Evolutionary conservation across 2,888 invertebrate genomes (phyloP).

Genomic region (Schrankia costaestrigalis): DNA sequence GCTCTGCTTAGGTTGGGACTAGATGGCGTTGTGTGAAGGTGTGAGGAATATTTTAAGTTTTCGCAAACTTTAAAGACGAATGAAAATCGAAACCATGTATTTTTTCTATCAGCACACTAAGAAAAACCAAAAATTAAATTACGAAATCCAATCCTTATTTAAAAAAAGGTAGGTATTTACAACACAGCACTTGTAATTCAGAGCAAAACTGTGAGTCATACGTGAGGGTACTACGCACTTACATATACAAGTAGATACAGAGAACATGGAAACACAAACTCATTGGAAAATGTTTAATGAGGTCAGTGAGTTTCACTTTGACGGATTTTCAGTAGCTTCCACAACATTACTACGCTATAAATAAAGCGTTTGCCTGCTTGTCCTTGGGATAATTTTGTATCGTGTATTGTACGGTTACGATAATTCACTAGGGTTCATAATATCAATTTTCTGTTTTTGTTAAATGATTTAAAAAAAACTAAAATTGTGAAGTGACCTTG

Average conservation of each 20-base stretch:
- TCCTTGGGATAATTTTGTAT: slow-evolving; percentile 1
- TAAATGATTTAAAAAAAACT: background rate
- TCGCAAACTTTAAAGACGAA: no score
- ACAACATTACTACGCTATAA: no score
- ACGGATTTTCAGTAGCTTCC: no score
- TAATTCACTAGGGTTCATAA: background rate
- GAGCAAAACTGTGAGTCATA: slow-evolving; percentile 43
- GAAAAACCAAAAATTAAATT: no score
- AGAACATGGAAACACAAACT: slow-evolving; percentile 17
- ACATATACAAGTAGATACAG: slow-evolving; percentile 39
- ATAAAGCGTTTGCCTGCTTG: slow-evolving; percentile 3
- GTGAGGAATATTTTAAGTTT: no score
- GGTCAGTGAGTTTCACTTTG: no score
- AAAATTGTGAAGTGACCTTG: background rate
- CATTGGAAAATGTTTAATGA: slow-evolving; percentile 4
- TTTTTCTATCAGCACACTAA: no score
- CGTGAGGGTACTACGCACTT: slow-evolving; percentile 62
- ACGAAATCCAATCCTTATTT: no score
- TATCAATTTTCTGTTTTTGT: background rate
- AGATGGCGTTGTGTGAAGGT: no score
- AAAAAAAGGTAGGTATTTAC: no score
- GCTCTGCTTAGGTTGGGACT: no score
- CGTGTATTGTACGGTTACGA: background rate
- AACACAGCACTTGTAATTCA: slow-evolving; percentile 58
- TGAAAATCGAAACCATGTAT: no score